Percentiles rank a stretch among this genome's conserved stretches.
These are phyloP conservation scores for Sitta europaea DNA, from an alignment of 2,113 vertebrate species.

Conservation along the genomic window DNA sequence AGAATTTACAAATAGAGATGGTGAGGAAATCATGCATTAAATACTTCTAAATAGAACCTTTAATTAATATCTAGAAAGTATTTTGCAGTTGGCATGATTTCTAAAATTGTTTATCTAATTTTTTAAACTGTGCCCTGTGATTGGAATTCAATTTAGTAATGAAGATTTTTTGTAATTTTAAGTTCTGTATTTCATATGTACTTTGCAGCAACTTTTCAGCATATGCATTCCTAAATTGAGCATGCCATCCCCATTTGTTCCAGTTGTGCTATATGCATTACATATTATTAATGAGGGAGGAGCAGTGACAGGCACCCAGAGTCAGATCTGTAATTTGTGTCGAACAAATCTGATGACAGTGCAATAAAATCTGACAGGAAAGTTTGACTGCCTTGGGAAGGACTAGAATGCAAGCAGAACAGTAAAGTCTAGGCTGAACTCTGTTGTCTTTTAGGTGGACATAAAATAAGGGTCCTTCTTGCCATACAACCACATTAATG, in stretches of 20 bases:
- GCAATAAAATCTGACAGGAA: background rate
- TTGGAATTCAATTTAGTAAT: background rate
- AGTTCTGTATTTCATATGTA: background rate
- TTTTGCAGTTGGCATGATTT: background rate
- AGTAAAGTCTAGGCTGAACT: background rate
- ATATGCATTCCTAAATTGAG: background rate
- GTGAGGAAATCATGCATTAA: constrained; percentile 6
- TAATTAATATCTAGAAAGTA: constrained; percentile 43
- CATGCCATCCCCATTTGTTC: background rate
- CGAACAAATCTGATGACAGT: background rate
- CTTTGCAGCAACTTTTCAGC: background rate
- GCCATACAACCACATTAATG: background rate
- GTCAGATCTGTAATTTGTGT: background rate
- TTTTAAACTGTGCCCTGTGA: background rate
- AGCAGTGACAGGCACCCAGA: background rate
- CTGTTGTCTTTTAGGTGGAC: background rate
- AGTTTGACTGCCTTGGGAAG: background rate
- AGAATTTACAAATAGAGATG: background rate
- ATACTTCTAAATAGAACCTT: constrained; percentile 6
- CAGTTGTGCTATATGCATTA: background rate
- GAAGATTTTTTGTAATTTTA: background rate
- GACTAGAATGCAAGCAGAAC: background rate
- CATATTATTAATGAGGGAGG: background rate
- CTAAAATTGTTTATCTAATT: background rate
- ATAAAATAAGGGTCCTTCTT: background rate